phyloP scores from a whole-genome alignment of 2,797 vertebrate genomes.

The Lepilemur ruficaudatus region DNA sequence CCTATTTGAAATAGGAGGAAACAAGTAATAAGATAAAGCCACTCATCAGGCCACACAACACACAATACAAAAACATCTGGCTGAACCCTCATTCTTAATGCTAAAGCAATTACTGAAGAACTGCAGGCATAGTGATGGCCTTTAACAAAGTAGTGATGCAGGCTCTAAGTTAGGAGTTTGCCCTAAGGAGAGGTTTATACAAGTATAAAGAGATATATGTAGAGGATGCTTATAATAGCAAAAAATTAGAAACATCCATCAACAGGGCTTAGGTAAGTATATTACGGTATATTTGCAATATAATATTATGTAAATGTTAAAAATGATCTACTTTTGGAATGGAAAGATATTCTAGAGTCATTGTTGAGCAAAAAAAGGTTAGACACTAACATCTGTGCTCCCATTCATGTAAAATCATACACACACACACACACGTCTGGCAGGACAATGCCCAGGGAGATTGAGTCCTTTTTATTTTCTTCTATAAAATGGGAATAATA shows the following conservation, averaged over 20 bases:
- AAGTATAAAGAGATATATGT: not conserved
- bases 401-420: not conserved
- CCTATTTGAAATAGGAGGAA: not conserved
- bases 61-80: not conserved
- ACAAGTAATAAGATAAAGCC: not conserved
- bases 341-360: not conserved
- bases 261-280: not conserved
- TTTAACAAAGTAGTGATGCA: not conserved
- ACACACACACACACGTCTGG: not conserved
- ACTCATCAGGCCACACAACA: not conserved
- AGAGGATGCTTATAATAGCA: not conserved
- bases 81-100: not conserved
- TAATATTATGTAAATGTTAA: not conserved
- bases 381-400: not conserved
- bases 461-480: not conserved
- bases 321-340: not conserved
- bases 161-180: not conserved
- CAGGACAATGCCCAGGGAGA: not conserved
- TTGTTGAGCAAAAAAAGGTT: not conserved
- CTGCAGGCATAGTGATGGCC: not conserved
- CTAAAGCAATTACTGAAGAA: not conserved
- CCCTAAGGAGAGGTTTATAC: not conserved
- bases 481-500: not conserved
- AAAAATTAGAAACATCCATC: not conserved
- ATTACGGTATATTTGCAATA: not conserved